Evolutionary conservation across 2,113 vertebrate species (phyloP).

Genomic region (Loxodonta africana): DNA sequence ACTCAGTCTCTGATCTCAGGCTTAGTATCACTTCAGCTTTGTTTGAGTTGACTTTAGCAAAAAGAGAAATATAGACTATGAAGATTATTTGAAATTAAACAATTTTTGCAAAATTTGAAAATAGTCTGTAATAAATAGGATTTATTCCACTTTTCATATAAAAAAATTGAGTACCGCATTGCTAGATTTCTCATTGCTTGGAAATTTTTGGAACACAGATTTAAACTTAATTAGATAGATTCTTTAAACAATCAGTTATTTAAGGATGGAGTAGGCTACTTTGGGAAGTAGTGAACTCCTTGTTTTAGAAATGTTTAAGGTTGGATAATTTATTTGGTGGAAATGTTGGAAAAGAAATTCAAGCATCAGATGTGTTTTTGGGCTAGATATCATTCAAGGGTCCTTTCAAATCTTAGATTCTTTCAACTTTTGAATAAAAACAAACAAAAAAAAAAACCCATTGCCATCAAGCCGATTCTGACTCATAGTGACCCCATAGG

Average conservation of each 20-base stretch:
- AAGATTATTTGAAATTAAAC: neutral
- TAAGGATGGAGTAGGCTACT: neutral
- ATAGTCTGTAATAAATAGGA: neutral
- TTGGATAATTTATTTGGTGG: neutral
- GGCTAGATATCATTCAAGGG: neutral
- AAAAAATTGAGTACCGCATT: neutral
- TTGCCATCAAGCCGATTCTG: too few relatives aligned
- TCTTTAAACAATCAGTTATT: slow-evolving; percentile 44
- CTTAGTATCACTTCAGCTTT: slow-evolving; percentile 35
- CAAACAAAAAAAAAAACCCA: too few relatives aligned
- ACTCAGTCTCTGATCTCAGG: neutral
- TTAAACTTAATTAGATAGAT: slow-evolving; percentile 8
- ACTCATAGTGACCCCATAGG: too few relatives aligned
- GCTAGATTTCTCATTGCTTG: neutral
- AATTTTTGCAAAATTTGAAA: slow-evolving; percentile 23
- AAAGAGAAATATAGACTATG: neutral
- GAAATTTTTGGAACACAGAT: neutral
- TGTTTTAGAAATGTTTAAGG: slow-evolving; percentile 45
- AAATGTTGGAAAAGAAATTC: slow-evolving; percentile 44
- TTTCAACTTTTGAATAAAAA: neutral
- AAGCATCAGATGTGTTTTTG: neutral
- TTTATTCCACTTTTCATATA: slow-evolving; percentile 3
- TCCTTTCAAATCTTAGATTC: slow-evolving; percentile 53
- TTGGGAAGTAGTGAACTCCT: neutral
- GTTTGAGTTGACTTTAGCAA: slow-evolving; percentile 19